Evolutionary conservation across 1,140 invertebrate genomes (phyloP).

Genomic region (Orchesella cincta): DNA sequence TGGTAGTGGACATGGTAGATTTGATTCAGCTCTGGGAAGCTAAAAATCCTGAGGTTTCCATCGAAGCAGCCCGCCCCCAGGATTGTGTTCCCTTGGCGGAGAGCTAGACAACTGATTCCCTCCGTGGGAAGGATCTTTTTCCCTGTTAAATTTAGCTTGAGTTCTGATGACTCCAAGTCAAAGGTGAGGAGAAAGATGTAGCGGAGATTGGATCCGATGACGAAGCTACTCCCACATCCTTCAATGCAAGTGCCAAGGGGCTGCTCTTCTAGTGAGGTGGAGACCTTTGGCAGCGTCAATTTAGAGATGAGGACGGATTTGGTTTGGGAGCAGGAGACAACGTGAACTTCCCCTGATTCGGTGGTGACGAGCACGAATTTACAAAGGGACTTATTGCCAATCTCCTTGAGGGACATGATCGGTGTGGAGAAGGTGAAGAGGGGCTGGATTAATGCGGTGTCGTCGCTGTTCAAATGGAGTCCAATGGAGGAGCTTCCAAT

Average conservation of each 20-base stretch:
- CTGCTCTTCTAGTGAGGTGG: not conserved
- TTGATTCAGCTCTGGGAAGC: slow-evolving; percentile 17
- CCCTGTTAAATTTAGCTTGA: not conserved
- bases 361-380: not conserved
- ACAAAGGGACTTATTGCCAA: not conserved
- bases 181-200: not conserved
- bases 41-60: not conserved
- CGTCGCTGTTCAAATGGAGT: not conserved
- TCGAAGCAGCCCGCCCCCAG: slow-evolving; percentile 8
- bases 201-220: not conserved
- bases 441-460: not conserved
- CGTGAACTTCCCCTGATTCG: not conserved
- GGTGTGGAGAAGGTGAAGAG: not conserved
- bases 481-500: not conserved
- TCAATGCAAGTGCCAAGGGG: slow-evolving; percentile 6
- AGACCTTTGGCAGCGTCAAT: not conserved
- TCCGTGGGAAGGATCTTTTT: slow-evolving; percentile 18
- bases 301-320: not conserved
- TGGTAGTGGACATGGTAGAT: not conserved
- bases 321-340: not conserved
- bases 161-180: not conserved
- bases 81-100: not conserved
- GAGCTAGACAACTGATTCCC: not conserved
- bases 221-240: not conserved
- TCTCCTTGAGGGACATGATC: slow-evolving; percentile 1